phyloP scores from a whole-genome alignment of 2,888 invertebrate species.

The Adela reaumurella region DNA sequence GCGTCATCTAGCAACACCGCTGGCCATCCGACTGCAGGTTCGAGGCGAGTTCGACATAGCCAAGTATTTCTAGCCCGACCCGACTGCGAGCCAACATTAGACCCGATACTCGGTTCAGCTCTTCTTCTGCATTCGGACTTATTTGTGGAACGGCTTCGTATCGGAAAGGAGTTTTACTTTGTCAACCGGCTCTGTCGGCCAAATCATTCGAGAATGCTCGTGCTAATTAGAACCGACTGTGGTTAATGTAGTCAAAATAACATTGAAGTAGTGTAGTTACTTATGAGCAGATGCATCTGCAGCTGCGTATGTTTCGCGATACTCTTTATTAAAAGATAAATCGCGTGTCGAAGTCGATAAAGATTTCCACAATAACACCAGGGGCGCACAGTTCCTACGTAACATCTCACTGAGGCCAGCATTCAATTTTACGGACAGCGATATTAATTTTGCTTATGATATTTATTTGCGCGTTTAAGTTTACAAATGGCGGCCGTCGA shows the following conservation, averaged over 20 bases:
- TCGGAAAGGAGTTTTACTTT: too few species aligned
- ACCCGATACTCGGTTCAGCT: slow-evolving; percentile 41
- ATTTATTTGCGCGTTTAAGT: background rate
- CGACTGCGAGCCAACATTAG: slow-evolving; percentile 41
- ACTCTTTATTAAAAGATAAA: background rate
- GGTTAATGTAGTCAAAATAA: too few species aligned
- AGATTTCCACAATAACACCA: background rate
- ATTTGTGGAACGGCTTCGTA: slow-evolving; percentile 27
- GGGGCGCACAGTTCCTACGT: background rate
- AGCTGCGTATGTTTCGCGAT: too few species aligned
- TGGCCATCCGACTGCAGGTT: background rate
- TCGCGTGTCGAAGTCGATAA: background rate
- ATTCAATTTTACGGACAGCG: background rate
- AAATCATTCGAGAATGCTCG: too few species aligned
- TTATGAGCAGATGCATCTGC: too few species aligned
- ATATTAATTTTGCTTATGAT: background rate
- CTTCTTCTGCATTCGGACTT: slow-evolving; percentile 41
- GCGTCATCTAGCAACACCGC: background rate
- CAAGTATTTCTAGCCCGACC: slow-evolving; percentile 39
- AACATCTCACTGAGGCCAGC: background rate
- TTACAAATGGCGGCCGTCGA: background rate
- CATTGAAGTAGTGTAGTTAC: too few species aligned
- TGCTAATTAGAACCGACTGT: too few species aligned
- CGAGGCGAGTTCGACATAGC: slow-evolving; percentile 27
- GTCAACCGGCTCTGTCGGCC: too few species aligned